Percentiles rank a stretch among this genome's conserved stretches.
These are phyloP conservation scores for Cotesia vestalis DNA, from an alignment of 1,140 invertebrate genomes.

Conservation along the genomic window DNA sequence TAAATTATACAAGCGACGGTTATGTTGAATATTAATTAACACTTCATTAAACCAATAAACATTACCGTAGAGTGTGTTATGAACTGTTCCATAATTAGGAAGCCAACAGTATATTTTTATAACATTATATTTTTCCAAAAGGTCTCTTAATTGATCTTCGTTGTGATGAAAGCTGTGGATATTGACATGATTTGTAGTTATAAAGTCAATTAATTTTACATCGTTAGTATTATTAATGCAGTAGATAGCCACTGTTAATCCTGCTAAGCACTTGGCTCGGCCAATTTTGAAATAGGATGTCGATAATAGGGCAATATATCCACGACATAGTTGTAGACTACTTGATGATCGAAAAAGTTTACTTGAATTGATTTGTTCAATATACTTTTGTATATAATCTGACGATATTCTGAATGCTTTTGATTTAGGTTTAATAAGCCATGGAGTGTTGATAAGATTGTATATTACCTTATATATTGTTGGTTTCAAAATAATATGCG, in stretches of 20 bases:
- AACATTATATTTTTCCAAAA: background rate
- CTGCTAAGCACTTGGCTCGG: background rate
- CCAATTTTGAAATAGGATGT: constrained; percentile 9
- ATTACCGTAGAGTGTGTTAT: background rate
- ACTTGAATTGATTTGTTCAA: background rate
- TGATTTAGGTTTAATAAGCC: background rate
- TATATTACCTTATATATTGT: background rate
- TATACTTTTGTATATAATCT: background rate
- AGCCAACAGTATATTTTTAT: constrained; percentile 1
- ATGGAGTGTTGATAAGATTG: background rate
- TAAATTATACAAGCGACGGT: background rate
- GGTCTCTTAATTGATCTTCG: constrained; percentile 1
- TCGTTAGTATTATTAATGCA: background rate
- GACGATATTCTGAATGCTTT: background rate
- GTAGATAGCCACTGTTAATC: background rate
- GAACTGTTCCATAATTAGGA: constrained; percentile 3
- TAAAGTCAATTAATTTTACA: background rate
- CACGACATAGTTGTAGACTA: background rate
- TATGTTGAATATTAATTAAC: background rate
- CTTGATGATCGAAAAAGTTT: background rate
- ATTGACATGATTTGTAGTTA: background rate
- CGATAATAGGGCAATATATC: background rate
- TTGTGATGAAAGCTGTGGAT: background rate
- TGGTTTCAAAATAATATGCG: background rate
- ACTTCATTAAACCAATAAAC: constrained; percentile 5